A percentile compares a stretch with the other conserved stretches of the same genome.
phyloP scores from a whole-genome alignment of 1,140 invertebrate genomes.

The Vollenhovia emeryi region DNA sequence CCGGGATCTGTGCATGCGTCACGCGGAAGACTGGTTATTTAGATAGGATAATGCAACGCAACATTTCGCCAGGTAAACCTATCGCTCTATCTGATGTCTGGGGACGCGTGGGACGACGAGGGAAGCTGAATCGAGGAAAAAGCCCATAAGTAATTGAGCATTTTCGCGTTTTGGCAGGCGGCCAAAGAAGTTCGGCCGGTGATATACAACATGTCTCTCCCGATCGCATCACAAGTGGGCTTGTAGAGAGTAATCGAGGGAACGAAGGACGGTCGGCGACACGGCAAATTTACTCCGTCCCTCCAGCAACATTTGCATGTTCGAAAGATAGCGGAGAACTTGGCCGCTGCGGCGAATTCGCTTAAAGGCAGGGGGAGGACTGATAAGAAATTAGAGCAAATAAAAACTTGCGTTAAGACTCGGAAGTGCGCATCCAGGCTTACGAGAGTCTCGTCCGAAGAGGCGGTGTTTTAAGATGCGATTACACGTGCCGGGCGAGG shows the following conservation, averaged over 20 bases:
- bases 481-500: background rate
- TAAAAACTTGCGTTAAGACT: background rate
- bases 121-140: slow-evolving; percentile 4
- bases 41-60: too few species aligned
- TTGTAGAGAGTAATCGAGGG: slow-evolving; percentile 9
- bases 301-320: background rate
- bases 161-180: slow-evolving; percentile 71
- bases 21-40: slow-evolving; percentile 19
- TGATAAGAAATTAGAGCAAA: slow-evolving; percentile 17
- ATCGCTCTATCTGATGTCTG: background rate
- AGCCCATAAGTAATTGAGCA: slow-evolving; percentile 44
- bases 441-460: background rate
- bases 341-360: slow-evolving; percentile 4
- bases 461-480: background rate
- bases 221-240: slow-evolving; percentile 50
- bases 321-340: slow-evolving; percentile 23
- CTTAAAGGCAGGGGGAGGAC: background rate
- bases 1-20: background rate
- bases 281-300: slow-evolving; percentile 47
- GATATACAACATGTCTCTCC: slow-evolving; percentile 63
- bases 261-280: slow-evolving; percentile 35
- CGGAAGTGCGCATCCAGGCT: slow-evolving; percentile 12
- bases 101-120: background rate
- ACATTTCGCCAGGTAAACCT: background rate
- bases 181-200: slow-evolving; percentile 71